Evolutionary conservation across 2,888 invertebrate species (phyloP).

Genomic region (Cantharis nigra): DNA sequence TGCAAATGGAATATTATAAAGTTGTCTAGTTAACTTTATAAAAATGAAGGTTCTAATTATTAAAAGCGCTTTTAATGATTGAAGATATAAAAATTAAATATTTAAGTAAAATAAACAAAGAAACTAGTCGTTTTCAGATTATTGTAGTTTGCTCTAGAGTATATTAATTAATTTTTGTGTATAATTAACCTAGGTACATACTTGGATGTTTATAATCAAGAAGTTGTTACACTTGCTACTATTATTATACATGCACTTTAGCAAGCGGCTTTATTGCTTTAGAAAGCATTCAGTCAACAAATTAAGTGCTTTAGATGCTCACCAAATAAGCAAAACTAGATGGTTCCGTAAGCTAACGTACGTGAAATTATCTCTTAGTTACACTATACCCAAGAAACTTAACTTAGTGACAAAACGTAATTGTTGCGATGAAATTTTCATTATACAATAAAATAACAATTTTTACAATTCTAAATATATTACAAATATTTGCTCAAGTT

Average conservation of each 20-base stretch:
- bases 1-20: not conserved
- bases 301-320: slow-evolving; percentile 5
- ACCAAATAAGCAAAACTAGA: not conserved
- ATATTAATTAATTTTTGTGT: not conserved
- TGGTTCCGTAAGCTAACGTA: not conserved
- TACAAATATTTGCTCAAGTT: too few relatives aligned
- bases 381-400: not conserved
- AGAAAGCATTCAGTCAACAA: slow-evolving; percentile 6
- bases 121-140: not conserved
- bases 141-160: not conserved
- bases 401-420: not conserved
- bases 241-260: slow-evolving; percentile 6
- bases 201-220: not conserved
- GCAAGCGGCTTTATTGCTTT: slow-evolving; percentile 1
- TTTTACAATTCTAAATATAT: too few relatives aligned
- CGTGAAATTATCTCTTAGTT: not conserved
- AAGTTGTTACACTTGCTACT: not conserved
- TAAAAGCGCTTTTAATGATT: not conserved
- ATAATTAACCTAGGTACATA: not conserved
- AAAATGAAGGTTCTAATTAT: not conserved
- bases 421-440: not conserved
- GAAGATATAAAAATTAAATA: not conserved
- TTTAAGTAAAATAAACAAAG: not conserved
- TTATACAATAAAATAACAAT: not conserved
- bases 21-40: not conserved